Evolutionary conservation across 2,888 invertebrate genomes (phyloP).

Genomic region (Acronicta leporina): DNA sequence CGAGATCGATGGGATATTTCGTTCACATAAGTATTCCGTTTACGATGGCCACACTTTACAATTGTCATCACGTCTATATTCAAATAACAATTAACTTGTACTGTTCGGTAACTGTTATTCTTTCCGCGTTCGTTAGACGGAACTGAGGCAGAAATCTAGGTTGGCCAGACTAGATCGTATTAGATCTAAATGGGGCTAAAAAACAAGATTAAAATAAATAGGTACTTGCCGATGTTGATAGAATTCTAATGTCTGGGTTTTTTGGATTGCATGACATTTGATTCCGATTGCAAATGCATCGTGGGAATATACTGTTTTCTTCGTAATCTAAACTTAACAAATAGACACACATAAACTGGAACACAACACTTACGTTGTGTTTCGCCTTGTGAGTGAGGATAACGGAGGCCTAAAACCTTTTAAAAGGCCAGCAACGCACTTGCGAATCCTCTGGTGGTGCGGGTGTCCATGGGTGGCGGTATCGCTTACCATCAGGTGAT

Average conservation of each 20-base stretch:
- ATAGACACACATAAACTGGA: too few species aligned
- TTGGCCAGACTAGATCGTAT: conserved; percentile 34
- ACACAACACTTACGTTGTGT: too few species aligned
- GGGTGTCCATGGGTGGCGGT: too few species aligned
- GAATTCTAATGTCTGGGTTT: conserved; percentile 31
- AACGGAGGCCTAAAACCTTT: too few species aligned
- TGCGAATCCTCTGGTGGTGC: too few species aligned
- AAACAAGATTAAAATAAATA: conserved; percentile 33
- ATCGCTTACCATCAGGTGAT: too few species aligned
- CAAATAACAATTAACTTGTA: conserved; percentile 79
- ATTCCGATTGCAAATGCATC: conserved; percentile 8
- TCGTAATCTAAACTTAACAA: not conserved
- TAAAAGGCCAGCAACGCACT: too few species aligned
- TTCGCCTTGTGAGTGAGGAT: too few species aligned
- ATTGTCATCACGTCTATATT: conserved; percentile 71
- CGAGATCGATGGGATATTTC: conserved; percentile 55
- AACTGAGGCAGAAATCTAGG: conserved; percentile 48
- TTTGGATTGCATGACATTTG: conserved; percentile 3
- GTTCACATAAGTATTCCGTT: conserved; percentile 59
- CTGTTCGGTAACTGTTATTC: conserved; percentile 52
- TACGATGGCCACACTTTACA: conserved; percentile 47
- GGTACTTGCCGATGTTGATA: conserved; percentile 3
- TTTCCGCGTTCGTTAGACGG: conserved; percentile 51
- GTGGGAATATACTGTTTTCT: conserved; percentile 12
- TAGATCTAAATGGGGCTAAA: conserved; percentile 21